These are phyloP conservation scores for Deilephila elpenor DNA, from an alignment of 2,888 invertebrate species.

Conservation along the genomic window DNA sequence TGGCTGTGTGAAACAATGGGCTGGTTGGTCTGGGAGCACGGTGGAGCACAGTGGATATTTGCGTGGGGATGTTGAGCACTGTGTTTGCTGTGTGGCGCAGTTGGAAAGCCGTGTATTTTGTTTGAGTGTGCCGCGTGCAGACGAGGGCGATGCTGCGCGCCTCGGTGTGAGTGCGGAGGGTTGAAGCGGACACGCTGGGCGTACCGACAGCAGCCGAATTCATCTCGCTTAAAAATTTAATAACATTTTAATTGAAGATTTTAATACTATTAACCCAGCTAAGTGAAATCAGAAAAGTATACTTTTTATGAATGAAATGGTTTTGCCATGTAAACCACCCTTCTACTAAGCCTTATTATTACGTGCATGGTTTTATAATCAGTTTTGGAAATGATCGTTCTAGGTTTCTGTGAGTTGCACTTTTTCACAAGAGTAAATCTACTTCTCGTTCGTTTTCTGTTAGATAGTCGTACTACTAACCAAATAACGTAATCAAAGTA, in stretches of 20 bases:
- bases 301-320: background rate
- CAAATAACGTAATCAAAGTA: no score
- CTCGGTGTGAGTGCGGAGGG: constrained; percentile 63
- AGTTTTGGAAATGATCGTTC: no score
- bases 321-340: no score
- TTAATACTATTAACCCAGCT: background rate
- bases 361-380: no score
- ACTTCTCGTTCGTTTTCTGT: no score
- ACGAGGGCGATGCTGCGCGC: constrained; percentile 38
- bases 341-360: no score
- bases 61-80: constrained; percentile 36
- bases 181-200: constrained; percentile 69
- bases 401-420: no score
- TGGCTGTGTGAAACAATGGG: constrained; percentile 54
- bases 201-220: constrained; percentile 58
- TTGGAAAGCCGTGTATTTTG: constrained; percentile 45
- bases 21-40: constrained; percentile 39
- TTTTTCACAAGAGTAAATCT: no score
- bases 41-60: constrained; percentile 46
- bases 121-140: constrained; percentile 45
- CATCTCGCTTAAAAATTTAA: constrained; percentile 20
- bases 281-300: background rate
- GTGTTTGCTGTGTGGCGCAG: constrained; percentile 55
- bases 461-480: no score
- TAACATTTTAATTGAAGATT: background rate